Evolutionary conservation across 2,888 invertebrate species (phyloP).

Genomic region (Ptychoptera contaminata): DNA sequence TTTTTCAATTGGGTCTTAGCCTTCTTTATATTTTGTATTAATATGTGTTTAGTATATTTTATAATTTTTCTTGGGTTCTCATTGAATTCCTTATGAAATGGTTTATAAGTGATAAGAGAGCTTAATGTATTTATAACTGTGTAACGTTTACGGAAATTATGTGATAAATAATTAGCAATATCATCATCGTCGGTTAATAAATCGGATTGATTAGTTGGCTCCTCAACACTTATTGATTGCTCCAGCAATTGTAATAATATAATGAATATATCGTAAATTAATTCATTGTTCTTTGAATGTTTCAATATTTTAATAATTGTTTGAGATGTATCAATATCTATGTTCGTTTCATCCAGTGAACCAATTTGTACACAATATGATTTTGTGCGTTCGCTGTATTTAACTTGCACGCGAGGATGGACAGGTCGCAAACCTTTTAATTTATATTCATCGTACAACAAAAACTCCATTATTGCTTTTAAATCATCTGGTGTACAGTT

Average conservation of each 20-base stretch:
- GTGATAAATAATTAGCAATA: conserved; percentile 16
- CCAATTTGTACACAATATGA: conserved; percentile 15
- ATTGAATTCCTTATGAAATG: conserved; percentile 21
- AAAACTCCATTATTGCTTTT: conserved; percentile 16
- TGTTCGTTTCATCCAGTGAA: conserved; percentile 11
- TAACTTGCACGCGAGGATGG: conserved; percentile 17
- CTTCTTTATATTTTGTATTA: conserved; percentile 10
- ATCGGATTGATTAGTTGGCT: conserved; percentile 8
- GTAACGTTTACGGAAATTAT: conserved; percentile 19
- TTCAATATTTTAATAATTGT: conserved; percentile 15
- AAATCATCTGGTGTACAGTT: conserved; percentile 20
- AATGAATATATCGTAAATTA: conserved; percentile 22
- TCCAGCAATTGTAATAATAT: background rate
- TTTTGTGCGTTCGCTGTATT: conserved; percentile 7
- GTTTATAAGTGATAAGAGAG: conserved; percentile 21
- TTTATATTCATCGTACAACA: conserved; percentile 1
- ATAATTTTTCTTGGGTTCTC: conserved; percentile 20
- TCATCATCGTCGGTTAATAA: conserved; percentile 20
- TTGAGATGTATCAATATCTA: conserved; percentile 13
- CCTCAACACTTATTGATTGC: background rate
- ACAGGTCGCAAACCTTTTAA: conserved; percentile 13
- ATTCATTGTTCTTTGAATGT: conserved; percentile 17
- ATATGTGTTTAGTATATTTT: conserved; percentile 16
- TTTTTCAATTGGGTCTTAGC: conserved; percentile 11
- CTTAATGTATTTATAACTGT: conserved; percentile 22